Base-by-base conservation (phyloP, 2,888 invertebrate species). In the Nomada ruficornis region DNA sequence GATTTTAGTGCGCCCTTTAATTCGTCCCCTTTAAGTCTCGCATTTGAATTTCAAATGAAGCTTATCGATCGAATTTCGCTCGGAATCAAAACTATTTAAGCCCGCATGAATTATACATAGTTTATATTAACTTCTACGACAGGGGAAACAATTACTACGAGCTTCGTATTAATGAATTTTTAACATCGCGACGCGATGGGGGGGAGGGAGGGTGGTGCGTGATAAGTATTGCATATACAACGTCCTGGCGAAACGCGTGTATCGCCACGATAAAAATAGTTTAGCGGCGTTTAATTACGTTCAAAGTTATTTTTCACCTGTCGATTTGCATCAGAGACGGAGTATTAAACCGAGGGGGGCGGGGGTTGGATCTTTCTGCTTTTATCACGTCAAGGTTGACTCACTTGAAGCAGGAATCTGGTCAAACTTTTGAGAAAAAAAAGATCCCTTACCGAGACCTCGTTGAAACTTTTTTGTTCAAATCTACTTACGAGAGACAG, bases 21-120 rank as follows among this genome's bases (percentile, higher is more conserved):
- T 83, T 79, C 75, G 68, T 83, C 79, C 83, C 65, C 75, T 80
- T 73, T 84, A 77, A 78, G 80, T 80, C 71, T 59, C 69, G 68
- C 67, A 88, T 88, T 87, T 88, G 82, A 88, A 88, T 89, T 88
- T 77, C 71, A 89, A 89, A 89, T 82, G 84, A 87, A 78, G 65
- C 74, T 75, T 79, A 84, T 83, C 83, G 86, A 81, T 80, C 78
- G 81, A 80, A 76, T 86, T 77, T 81, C 79, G 77, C 54, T 29
- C 62, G 69, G 81, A 84, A 84, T 85, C 85, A 88, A 88, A 88
- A 86, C 80, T 79, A 83, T 82, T 84, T 84, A 78, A 86, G 73
- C 84, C 77, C 71, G 85, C 85, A 88, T 88, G 85, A 88, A 88
- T 88, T 88, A 88, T 84, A 83, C 84, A 83, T 83, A 80, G 83